phyloP scores from a whole-genome alignment of 1,140 invertebrate species.

The Drosophila guanche region DNA sequence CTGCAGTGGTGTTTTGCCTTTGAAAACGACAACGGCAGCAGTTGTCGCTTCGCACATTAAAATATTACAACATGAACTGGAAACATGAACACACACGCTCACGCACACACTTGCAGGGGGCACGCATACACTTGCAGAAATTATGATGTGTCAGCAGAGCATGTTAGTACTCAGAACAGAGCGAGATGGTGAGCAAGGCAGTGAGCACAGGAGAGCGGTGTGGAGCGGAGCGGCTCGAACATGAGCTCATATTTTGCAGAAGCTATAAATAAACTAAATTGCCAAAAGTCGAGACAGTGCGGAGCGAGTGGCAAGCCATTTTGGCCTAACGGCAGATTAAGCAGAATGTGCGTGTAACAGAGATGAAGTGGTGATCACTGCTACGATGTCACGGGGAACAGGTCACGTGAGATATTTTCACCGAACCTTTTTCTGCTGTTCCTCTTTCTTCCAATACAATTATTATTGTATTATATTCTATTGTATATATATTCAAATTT shows the following conservation, averaged over 20 bases:
- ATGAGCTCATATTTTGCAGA: constrained; percentile 68
- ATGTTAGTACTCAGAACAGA: constrained; percentile 30
- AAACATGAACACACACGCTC: constrained; percentile 62
- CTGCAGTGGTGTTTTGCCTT: constrained; percentile 19
- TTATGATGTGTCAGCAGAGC: constrained; percentile 76
- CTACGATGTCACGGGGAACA: neutral
- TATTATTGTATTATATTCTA: too few species aligned
- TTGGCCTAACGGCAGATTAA: constrained; percentile 74
- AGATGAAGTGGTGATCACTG: constrained; percentile 27
- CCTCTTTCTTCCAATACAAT: too few species aligned
- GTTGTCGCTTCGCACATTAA: constrained; percentile 79
- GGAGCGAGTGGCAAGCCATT: constrained; percentile 30
- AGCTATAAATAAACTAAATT: constrained; percentile 81
- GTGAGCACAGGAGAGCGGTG: neutral
- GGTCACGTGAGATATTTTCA: neutral
- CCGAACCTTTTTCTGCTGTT: too few species aligned
- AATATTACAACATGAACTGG: constrained; percentile 80
- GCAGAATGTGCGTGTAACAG: constrained; percentile 44
- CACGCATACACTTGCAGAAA: constrained; percentile 57
- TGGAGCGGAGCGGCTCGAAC: constrained; percentile 25
- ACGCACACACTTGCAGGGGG: constrained; percentile 15
- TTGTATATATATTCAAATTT: too few species aligned
- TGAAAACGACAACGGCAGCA: constrained; percentile 75
- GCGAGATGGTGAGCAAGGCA: too few species aligned
- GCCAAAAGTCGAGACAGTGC: constrained; percentile 64